A percentile compares a stretch with the other conserved stretches of the same genome.
These are phyloP conservation scores for Nymphalis urticae DNA, from an alignment of 2,888 invertebrate genomes.

Conservation along the genomic window DNA sequence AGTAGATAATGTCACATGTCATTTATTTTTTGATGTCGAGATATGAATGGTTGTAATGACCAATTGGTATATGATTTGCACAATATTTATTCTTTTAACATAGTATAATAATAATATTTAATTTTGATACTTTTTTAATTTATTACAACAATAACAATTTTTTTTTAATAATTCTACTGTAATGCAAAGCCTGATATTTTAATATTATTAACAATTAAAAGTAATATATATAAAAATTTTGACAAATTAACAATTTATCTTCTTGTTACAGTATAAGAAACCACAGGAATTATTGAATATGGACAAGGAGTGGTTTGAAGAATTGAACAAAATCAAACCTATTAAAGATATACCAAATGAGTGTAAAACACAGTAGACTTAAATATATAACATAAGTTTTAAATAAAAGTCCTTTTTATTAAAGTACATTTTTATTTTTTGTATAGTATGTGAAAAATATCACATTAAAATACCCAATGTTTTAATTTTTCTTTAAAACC, in stretches of 20 bases:
- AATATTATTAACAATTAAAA: background rate
- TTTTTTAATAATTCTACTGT: no score
- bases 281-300: conserved; percentile 85
- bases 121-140: no score
- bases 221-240: background rate
- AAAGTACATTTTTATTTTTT: background rate
- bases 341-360: conserved; percentile 72
- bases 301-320: conserved; percentile 83
- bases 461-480: background rate
- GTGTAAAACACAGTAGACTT: conserved; percentile 67
- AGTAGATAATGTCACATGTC: no score
- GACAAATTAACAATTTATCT: conserved; percentile 28
- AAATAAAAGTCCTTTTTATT: background rate
- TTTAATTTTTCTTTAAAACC: no score
- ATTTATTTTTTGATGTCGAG: no score
- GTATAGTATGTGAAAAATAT: background rate
- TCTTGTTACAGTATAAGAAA: conserved; percentile 86
- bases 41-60: no score
- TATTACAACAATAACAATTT: no score
- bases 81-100: no score
- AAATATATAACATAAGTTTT: background rate
- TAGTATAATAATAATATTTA: no score
- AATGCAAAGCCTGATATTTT: no score
- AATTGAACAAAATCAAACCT: conserved; percentile 68
- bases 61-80: no score